A percentile compares a stretch with the other conserved stretches of the same genome.
Evolutionary conservation across 2,113 vertebrate genomes (phyloP).

Genomic region (Paedocypris sp.): DNA sequence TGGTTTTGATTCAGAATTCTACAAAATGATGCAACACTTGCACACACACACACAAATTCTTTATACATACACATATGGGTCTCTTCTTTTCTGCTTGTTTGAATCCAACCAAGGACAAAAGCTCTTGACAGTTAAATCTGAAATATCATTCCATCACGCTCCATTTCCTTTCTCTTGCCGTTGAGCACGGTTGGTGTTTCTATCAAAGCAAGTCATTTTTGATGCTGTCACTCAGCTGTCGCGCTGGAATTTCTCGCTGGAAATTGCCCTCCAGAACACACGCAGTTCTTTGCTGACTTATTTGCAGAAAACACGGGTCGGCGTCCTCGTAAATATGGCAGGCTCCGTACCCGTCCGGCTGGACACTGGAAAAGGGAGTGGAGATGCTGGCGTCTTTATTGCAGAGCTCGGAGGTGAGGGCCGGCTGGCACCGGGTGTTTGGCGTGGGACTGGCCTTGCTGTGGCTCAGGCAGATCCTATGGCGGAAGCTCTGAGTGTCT

Average conservation of each 20-base stretch:
- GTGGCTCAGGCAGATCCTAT: conserved; percentile 12
- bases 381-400: conserved; percentile 1
- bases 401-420: not conserved
- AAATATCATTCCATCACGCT: not conserved
- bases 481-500: conserved; percentile 1
- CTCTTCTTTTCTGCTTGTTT: not conserved
- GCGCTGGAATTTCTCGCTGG: not conserved
- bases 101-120: not conserved
- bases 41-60: too few relatives aligned
- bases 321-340: not conserved
- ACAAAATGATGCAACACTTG: too few relatives aligned
- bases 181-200: too few relatives aligned
- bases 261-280: not conserved
- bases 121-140: too few relatives aligned
- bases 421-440: not conserved
- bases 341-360: conserved; percentile 1
- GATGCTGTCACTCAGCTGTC: not conserved
- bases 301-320: not conserved
- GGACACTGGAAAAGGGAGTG: conserved; percentile 1
- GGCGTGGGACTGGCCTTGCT: not conserved
- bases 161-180: not conserved
- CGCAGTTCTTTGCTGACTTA: not conserved
- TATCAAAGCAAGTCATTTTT: not conserved
- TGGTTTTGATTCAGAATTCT: not conserved
- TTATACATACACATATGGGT: too few relatives aligned